Evolutionary conservation across 2,113 vertebrate genomes (phyloP), one percentile per base, ranked within the genome.

Genomic region (Petrocephalus zakoni): DNA sequence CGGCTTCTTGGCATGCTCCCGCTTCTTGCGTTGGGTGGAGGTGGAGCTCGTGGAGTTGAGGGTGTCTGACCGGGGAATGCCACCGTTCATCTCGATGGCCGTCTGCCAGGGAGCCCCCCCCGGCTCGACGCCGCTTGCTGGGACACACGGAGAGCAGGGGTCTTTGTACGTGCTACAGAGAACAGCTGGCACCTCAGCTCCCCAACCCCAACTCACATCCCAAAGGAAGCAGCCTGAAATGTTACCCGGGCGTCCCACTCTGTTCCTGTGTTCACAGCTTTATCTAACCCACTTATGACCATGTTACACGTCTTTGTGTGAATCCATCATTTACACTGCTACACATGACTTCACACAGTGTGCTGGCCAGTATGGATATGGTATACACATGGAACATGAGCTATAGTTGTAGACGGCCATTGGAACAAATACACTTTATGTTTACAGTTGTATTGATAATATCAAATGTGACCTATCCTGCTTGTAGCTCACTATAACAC

Each of bases 1-100:
- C 88, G 96, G 95, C 90, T 95, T 95, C 68, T 95, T 95, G 90
- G 90, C 90, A 87, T 95, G 93, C 52, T 94, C 94, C 34, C 91
- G 92, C 0, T 91, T 85, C 87, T 85, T 92, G 85, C 89, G 88
- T 17, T 90, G 84, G 88, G 92, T 88, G 92, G 88, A 75, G 85
- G 92, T 85, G 89, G 93, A 91, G 53, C 92, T 91, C 10, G 90
- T 82, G 2, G 91, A 92, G 8, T 86, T 92, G 55, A 89, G 78
- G 19, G 87, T 90, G 0, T 90, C 91, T 19, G 87, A 91, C 34
- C 47, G 89, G 75, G 92, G 91, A 86, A 89, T 7, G 25, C 90
- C 17, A 90, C 49, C 86, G 2, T 83, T 82, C 9, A 53, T 49
- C 49, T 58, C 89, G 0, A 58, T 25, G 61, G 85, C 19, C 8